Base-by-base conservation (phyloP, 2,797 vertebrate species). In the Microctenopoma stevenorrisi region DNA sequence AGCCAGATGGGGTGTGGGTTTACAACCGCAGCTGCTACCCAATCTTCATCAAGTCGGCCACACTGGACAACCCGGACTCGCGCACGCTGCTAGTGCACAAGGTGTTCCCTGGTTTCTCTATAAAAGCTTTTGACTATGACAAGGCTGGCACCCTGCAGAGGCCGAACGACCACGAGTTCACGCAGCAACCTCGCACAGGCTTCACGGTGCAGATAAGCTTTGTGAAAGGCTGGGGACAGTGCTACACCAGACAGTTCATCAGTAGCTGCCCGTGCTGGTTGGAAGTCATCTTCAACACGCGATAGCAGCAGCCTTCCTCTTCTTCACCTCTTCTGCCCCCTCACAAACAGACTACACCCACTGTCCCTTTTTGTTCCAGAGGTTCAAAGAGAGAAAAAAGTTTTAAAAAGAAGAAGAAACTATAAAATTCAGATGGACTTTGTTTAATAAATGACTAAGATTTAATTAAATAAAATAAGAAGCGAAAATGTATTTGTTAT, bases 141-240 rank as follows among this genome's bases (percentile, higher is more conserved):
- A 98, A 99, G 90, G 97, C 98, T 0, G 94, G 95, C 85, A 97
- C 92, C 93, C 92, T 98, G 86, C 97, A 95, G 93, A 93, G 97
- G 88, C 98, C 98, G 49, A 99, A 99, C 0, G 97, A 99, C 94
- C 97, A 98, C 6, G 97, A 99, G 93, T 98, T 99, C 93, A 97
- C 92, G 77, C 97, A 98, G 92, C 97, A 99, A 79, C 97, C 97
- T 1, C 96, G 96, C 91, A 98, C 97, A 0, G 97, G 97, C 72
- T 99, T 98, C 88, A 99, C 96, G 1, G 96, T 99, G 75, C 98
- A 98, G 94, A 99, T 99, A 93, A 99, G 98, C 94, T 99, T 99
- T 59, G 98, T 98, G 82, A 99, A 99, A 89, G 97, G 98, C 92
- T 99, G 98, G 98, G 98, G 98, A 85, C 98, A 98, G 88, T 99